These are phyloP conservation scores for Bombus pyrosoma DNA, from an alignment of 1,140 invertebrate genomes.

Conservation along the genomic window DNA sequence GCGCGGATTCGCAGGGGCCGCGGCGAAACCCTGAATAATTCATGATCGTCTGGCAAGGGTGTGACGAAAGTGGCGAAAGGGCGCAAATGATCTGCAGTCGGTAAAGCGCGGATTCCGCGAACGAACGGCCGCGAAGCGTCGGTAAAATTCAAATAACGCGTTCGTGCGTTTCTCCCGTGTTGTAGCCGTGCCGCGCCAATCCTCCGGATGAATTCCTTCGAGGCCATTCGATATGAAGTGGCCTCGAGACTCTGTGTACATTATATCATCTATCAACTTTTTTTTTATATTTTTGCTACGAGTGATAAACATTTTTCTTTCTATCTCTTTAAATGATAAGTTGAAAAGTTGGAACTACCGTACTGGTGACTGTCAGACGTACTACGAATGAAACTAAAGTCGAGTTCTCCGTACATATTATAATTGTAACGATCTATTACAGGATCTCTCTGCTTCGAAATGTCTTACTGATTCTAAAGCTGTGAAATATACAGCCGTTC, in stretches of 20 bases:
- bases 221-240: background rate
- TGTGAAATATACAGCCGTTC: too few species aligned
- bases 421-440: background rate
- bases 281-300: too few species aligned
- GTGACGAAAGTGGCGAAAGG: constrained; percentile 55
- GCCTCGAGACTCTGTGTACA: background rate
- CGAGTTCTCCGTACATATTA: background rate
- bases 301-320: too few species aligned
- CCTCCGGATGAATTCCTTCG: constrained; percentile 4
- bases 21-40: constrained; percentile 60
- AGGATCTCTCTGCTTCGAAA: background rate
- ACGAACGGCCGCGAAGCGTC: background rate
- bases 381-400: background rate
- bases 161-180: constrained; percentile 11
- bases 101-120: constrained; percentile 37
- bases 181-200: background rate
- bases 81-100: constrained; percentile 53
- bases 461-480: too few species aligned
- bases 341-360: background rate
- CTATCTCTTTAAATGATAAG: background rate
- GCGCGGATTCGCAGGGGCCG: constrained; percentile 33
- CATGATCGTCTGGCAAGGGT: constrained; percentile 48
- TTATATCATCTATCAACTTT: background rate
- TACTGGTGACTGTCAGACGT: background rate
- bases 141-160: constrained; percentile 58